These are phyloP conservation scores for Cephalopterus ornatus DNA, from an alignment of 2,113 vertebrate genomes.

Conservation along the genomic window DNA sequence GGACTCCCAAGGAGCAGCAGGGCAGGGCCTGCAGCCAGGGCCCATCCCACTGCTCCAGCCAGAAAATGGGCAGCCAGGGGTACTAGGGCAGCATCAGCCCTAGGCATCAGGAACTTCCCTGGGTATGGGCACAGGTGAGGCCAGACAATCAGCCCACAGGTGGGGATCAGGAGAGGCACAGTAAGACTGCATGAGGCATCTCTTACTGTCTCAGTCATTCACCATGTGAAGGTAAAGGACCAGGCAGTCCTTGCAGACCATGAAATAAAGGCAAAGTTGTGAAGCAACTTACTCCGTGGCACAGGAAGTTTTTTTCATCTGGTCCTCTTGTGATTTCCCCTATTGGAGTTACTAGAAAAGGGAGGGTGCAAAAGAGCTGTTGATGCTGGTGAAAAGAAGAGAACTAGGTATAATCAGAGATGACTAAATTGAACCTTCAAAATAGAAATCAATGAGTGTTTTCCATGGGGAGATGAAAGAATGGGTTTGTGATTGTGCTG, in stretches of 20 bases:
- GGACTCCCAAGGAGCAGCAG: neutral
- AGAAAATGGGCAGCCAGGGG: neutral
- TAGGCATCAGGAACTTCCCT: neutral
- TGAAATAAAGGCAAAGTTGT: neutral
- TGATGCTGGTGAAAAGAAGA: neutral
- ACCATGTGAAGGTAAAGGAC: neutral
- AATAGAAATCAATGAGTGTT: neutral
- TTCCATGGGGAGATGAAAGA: neutral
- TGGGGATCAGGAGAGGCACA: rapidly evolving
- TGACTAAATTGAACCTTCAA: neutral
- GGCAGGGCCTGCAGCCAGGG: neutral
- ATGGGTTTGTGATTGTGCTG: neutral
- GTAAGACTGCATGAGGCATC: neutral
- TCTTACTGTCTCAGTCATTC: neutral
- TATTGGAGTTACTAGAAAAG: neutral
- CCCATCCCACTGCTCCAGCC: neutral
- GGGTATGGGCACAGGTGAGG: rapidly evolving
- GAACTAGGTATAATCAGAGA: neutral
- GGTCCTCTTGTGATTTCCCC: neutral
- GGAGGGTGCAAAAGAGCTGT: neutral
- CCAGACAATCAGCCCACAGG: rapidly evolving
- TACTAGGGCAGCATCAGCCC: neutral
- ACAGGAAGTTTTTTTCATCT: neutral
- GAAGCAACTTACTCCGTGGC: neutral
- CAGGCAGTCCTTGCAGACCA: neutral